A percentile compares a stretch with the other conserved stretches of the same genome.
phyloP scores from a whole-genome alignment of 2,888 invertebrate species.

The Andrena bucephala region DNA sequence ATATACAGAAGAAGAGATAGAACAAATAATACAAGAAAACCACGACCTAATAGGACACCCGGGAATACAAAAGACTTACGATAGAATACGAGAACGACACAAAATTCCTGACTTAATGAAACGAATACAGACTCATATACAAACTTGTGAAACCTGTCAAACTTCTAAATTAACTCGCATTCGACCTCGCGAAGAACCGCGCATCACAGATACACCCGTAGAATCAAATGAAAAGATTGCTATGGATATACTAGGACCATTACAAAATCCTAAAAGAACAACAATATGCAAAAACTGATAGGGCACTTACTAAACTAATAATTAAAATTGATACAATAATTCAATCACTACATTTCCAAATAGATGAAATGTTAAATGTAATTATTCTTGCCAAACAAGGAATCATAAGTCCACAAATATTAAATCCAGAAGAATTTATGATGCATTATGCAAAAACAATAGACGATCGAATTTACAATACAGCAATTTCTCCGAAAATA shows the following conservation, averaged over 20 bases:
- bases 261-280: neutral
- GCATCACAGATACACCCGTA: neutral
- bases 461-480: neutral
- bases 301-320: neutral
- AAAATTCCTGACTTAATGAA: constrained; percentile 8
- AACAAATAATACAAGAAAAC: constrained; percentile 4
- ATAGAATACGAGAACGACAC: neutral
- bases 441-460: neutral
- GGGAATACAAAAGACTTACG: constrained; percentile 20
- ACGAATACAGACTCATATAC: neutral
- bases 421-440: neutral
- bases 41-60: constrained; percentile 16
- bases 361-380: constrained; percentile 2
- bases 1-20: neutral
- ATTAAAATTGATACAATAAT: neutral
- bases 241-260: constrained; percentile 2
- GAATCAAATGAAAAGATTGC: constrained; percentile 6
- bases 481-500: neutral
- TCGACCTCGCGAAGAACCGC: neutral
- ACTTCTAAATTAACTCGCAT: neutral
- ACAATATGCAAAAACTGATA: too few relatives aligned
- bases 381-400: constrained; percentile 8
- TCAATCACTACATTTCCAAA: neutral
- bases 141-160: constrained; percentile 4
- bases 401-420: constrained; percentile 10